phyloP scores from a whole-genome alignment of 1,140 invertebrate species.

The Drosophila mayri region DNA sequence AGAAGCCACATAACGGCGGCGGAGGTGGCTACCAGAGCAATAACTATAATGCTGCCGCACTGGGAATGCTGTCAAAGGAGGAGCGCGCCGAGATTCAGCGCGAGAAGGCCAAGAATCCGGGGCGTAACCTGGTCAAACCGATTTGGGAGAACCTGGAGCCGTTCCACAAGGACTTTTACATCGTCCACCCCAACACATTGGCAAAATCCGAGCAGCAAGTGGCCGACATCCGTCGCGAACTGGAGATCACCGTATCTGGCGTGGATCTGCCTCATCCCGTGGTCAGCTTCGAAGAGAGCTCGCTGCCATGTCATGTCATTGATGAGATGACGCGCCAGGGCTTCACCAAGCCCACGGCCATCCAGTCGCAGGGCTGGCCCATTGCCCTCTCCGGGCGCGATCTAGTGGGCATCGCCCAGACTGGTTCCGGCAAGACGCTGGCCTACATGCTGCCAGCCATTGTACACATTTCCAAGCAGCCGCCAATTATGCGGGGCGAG shows the following conservation, averaged over 20 bases:
- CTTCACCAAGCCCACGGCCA: conserved; percentile 94
- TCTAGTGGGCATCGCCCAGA: conserved; percentile 98
- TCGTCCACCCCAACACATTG: conserved; percentile 91
- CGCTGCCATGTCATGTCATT: conserved; percentile 94
- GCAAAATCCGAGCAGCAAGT: conserved; percentile 91
- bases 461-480: conserved; percentile 91
- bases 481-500: conserved; percentile 90
- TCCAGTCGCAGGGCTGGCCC: conserved; percentile 96
- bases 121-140: conserved; percentile 92
- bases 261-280: conserved; percentile 93
- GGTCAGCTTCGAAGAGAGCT: conserved; percentile 94
- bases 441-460: conserved; percentile 93
- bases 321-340: conserved; percentile 92
- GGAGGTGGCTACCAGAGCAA: conserved; percentile 68
- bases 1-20: conserved; percentile 73
- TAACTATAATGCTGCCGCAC: conserved; percentile 71
- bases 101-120: conserved; percentile 89
- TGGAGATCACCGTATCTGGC: conserved; percentile 95
- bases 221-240: conserved; percentile 89
- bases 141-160: conserved; percentile 94
- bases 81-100: conserved; percentile 87
- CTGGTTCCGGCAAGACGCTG: conserved; percentile 95
- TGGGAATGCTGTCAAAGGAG: conserved; percentile 80
- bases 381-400: conserved; percentile 96
- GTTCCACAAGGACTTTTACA: conserved; percentile 97